Percentiles rank a stretch among this genome's conserved stretches.
Evolutionary conservation across 2,113 vertebrate genomes (phyloP).

Genomic region (Dasyornis broadbenti): DNA sequence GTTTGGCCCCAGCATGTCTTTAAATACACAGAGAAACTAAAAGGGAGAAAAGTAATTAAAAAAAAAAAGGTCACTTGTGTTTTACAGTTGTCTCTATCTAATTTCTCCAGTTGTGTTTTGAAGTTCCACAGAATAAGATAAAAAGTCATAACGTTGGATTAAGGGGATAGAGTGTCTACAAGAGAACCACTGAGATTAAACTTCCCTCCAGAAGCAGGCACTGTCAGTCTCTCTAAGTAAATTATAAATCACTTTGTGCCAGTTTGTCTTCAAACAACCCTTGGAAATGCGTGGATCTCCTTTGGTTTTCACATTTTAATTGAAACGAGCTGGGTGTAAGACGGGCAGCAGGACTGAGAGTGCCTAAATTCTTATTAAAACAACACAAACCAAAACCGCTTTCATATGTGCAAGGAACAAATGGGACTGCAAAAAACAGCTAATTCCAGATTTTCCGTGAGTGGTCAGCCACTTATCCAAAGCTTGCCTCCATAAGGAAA

Average conservation of each 20-base stretch:
- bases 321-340: neutral
- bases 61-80: neutral
- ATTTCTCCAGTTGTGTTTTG: neutral
- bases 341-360: neutral
- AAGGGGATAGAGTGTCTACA: neutral
- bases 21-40: neutral
- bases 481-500: neutral
- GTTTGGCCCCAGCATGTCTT: neutral
- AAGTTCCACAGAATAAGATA: neutral
- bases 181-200: neutral
- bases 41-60: neutral
- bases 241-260: neutral
- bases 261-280: neutral
- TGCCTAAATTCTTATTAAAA: neutral
- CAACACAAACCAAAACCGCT: neutral
- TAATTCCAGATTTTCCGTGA: neutral
- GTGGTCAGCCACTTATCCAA: neutral
- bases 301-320: neutral
- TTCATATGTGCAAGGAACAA: neutral
- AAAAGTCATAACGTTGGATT: neutral
- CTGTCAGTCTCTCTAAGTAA: neutral
- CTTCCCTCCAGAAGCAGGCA: neutral
- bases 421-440: fast-evolving
- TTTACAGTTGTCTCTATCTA: neutral
- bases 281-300: neutral